These are phyloP conservation scores for Vollenhovia emeryi DNA, from an alignment of 1,140 invertebrate species.

Conservation along the genomic window DNA sequence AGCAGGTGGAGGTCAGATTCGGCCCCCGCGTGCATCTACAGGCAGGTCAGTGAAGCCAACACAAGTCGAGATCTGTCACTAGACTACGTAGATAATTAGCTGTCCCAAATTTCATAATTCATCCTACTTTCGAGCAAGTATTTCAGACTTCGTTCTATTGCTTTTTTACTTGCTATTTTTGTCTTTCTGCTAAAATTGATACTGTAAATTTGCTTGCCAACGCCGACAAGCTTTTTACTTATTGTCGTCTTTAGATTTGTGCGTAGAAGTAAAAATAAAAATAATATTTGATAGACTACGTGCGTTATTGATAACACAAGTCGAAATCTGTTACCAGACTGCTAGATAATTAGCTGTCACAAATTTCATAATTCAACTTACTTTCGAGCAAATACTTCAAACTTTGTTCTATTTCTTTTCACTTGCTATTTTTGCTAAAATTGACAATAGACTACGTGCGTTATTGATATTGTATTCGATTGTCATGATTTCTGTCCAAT, in stretches of 20 bases:
- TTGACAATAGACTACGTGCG: neutral
- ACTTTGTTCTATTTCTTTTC: neutral
- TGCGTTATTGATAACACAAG: neutral
- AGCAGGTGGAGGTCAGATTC: slow-evolving; percentile 85
- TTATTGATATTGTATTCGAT: neutral
- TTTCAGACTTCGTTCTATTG: neutral
- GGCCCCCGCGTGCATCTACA: slow-evolving; percentile 82
- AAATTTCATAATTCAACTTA: neutral
- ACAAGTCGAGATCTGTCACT: neutral
- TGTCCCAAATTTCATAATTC: neutral
- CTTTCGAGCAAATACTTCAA: neutral
- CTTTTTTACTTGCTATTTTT: neutral
- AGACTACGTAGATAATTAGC: neutral
- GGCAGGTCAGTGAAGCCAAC: slow-evolving; percentile 83
- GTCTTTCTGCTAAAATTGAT: neutral
- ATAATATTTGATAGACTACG: neutral
- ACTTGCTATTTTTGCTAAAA: neutral
- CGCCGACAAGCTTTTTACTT: neutral
- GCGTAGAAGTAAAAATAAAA: neutral
- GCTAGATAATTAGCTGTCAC: neutral
- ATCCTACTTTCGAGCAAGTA: neutral
- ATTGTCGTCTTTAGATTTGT: neutral
- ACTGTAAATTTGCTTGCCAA: neutral
- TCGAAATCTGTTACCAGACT: neutral
- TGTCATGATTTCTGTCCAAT: neutral